phyloP scores from a whole-genome alignment of 2,797 vertebrate species.

The Megalops cyprinoides region DNA sequence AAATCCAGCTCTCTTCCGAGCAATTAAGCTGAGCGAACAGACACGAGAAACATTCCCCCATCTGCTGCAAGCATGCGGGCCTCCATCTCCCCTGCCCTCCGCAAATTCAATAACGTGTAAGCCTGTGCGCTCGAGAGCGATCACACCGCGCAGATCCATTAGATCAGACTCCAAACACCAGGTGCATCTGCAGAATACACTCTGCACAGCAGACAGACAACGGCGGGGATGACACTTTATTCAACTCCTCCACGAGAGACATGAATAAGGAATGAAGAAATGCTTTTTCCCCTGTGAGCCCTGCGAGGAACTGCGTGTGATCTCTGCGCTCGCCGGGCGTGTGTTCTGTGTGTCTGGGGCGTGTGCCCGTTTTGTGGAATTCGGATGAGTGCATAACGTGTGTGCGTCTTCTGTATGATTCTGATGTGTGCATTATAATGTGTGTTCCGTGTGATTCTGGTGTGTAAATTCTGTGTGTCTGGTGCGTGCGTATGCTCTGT shows the following conservation, averaged over 20 bases:
- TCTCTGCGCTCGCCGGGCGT: too few species aligned
- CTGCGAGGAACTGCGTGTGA: neutral
- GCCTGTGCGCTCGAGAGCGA: neutral
- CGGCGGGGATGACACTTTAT: neutral
- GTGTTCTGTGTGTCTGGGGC: neutral
- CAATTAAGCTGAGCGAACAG: neutral
- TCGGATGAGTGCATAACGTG: conserved; percentile 12
- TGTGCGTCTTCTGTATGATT: too few species aligned
- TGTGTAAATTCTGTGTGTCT: neutral
- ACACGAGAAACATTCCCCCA: neutral
- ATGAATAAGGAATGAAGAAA: neutral
- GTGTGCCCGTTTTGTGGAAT: too few species aligned
- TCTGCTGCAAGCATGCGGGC: neutral
- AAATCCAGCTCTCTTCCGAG: neutral
- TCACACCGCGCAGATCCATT: neutral
- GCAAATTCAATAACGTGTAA: neutral
- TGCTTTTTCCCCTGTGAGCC: neutral
- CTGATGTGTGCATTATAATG: conserved; percentile 5
- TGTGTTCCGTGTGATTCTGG: too few species aligned
- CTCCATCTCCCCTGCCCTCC: too few species aligned
- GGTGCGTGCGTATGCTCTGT: neutral
- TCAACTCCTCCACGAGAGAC: neutral
- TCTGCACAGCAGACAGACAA: too few species aligned
- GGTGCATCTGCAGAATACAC: neutral
- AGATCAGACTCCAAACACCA: neutral